phyloP scores from a whole-genome alignment of 2,888 invertebrate species.

The Nemotelus pantherinus region DNA sequence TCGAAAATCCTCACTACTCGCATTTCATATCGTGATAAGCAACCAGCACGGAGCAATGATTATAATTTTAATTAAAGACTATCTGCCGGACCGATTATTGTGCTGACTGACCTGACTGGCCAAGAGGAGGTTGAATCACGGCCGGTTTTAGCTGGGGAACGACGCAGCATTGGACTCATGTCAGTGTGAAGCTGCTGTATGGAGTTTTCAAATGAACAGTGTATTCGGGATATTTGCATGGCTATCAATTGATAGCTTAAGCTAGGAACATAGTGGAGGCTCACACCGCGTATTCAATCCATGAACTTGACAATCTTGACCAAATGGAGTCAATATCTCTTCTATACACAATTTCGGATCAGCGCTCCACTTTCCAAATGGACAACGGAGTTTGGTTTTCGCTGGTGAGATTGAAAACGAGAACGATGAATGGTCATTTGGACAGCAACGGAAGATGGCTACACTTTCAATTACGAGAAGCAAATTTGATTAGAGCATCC shows the following conservation, averaged over 20 bases:
- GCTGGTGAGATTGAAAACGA: too few species aligned
- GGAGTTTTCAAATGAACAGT: too few species aligned
- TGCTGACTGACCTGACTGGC: slow-evolving; percentile 3
- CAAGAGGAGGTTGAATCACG: not conserved
- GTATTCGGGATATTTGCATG: too few species aligned
- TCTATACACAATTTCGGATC: too few species aligned
- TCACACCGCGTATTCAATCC: too few species aligned
- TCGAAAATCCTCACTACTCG: not conserved
- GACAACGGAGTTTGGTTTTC: too few species aligned
- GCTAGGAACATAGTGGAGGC: too few species aligned
- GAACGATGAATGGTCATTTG: slow-evolving; percentile 6
- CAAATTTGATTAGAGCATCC: slow-evolving; percentile 33
- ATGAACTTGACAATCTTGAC: too few species aligned
- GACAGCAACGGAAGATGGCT: slow-evolving; percentile 35
- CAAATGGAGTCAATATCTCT: too few species aligned
- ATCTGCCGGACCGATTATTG: slow-evolving; percentile 24
- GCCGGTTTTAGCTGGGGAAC: slow-evolving; percentile 25
- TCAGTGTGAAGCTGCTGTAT: too few species aligned
- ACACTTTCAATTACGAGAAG: slow-evolving; percentile 41
- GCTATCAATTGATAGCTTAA: too few species aligned
- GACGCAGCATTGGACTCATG: not conserved
- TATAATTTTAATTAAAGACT: slow-evolving; percentile 44
- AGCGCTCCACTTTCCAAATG: too few species aligned
- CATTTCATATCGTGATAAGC: not conserved
- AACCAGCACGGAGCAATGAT: slow-evolving; percentile 10